Evolutionary conservation across 1,140 invertebrate genomes (phyloP), one percentile per base, ranked within the genome.

Genomic region (Apocrypta bakeri): DNA sequence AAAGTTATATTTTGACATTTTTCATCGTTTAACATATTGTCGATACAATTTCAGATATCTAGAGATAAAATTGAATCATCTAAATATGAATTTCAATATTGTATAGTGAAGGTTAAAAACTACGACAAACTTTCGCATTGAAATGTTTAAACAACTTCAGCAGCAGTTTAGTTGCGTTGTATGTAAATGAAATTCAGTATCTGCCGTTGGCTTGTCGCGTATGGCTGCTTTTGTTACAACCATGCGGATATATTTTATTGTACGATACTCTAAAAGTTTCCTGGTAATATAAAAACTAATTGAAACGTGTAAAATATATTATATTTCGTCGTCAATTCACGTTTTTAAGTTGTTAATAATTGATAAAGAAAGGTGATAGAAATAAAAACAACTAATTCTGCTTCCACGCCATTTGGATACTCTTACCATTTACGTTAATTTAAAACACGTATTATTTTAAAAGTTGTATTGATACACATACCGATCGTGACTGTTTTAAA

Each of bases 251-350:
- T 68, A 21, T 42, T 48, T 33, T 31, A n/a, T 74, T 17, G 29
- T 75, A 75, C n/a, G n/a, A 33, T 17, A 8, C 48, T 81, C 24
- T 24, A 25, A 73, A 31, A 63, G 31, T 27, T 81, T 37, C 17
- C 75, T 77, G 8, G 66, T 40, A 17, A 63, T 75, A 25, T 63
- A 64, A 81, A 74, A 82, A 4, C n/a, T 2, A 81, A 75, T 56
- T 12, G 29, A 66, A 61, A 56, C 11, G 76, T 77, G 27, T 77
- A 76, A 81, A 75, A 75, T 81, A 82, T 82, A 77, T 77, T 37
- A 27, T n/a, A 21, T 73, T 61, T 69, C 61, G 29, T 69, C 64
- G 24, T 68, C 64, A 82, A 61, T 21, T 69, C 25, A n/a, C 2
- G 14, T 40, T 14, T 77, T 82, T 76, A 6, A 76, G 21, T 77